Evolutionary conservation across 2,113 vertebrate species (phyloP).

Genomic region (Sinocyclocheilus maitianheensis): DNA sequence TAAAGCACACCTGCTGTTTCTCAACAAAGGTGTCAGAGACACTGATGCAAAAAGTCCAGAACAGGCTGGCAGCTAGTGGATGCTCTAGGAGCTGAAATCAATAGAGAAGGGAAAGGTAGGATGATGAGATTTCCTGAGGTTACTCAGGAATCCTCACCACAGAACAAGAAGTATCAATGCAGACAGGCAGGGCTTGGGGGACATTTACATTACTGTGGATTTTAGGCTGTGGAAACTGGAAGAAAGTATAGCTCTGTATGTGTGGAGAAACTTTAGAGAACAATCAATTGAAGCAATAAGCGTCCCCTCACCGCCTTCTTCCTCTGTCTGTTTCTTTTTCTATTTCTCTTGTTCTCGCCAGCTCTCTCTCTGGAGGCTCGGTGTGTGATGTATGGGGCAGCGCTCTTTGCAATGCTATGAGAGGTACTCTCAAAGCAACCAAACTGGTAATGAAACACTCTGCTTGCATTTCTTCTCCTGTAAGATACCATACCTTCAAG

Average conservation of each 20-base stretch:
- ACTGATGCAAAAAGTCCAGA: neutral
- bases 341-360: neutral
- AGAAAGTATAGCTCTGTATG: neutral
- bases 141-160: constrained; percentile 1
- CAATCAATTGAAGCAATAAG: constrained; percentile 33
- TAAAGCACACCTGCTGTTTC: neutral
- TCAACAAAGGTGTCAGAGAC: neutral
- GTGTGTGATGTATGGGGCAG: constrained; percentile 33
- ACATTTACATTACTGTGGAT: neutral
- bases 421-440: constrained; percentile 1
- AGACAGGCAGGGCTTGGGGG: constrained; percentile 5
- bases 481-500: neutral
- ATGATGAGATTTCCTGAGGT: constrained; percentile 5
- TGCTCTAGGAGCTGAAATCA: neutral
- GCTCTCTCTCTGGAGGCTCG: constrained; percentile 9
- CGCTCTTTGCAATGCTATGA: neutral
- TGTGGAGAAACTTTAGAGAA: constrained; percentile 4
- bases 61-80: neutral
- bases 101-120: neutral
- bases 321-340: neutral
- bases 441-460: constrained; percentile 31
- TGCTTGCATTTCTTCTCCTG: neutral
- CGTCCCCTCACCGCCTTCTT: neutral
- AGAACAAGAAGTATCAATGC: neutral
- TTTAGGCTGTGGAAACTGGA: neutral